Conservation (phyloP, 2,797 vertebrate genomes). For the Urocyon cinereoargenteus region DNA sequence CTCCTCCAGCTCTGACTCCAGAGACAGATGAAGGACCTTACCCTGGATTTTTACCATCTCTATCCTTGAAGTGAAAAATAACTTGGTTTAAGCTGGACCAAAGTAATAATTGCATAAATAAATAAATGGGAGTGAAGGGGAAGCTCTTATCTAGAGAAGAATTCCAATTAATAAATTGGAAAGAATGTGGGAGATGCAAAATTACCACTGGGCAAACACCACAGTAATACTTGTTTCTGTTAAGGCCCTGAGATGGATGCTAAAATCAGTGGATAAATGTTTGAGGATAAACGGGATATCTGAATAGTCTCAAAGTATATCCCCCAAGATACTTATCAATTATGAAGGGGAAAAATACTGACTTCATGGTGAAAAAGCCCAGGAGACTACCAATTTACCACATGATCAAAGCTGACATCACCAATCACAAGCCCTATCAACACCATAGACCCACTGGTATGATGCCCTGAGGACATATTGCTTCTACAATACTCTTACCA, state of each 20-base stretch:
- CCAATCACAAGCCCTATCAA: background rate
- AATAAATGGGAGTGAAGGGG: background rate
- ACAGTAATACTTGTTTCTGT: background rate
- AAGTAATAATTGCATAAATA: background rate
- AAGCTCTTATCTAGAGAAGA: background rate
- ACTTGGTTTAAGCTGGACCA: background rate
- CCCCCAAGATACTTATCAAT: background rate
- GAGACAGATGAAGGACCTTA: background rate
- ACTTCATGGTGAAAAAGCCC: background rate
- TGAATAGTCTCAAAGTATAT: background rate
- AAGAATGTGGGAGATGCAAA: background rate
- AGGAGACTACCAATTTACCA: background rate
- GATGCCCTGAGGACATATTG: background rate
- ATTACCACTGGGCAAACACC: background rate
- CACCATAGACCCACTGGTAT: background rate
- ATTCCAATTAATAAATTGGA: background rate
- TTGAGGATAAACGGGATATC: background rate
- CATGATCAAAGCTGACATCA: background rate
- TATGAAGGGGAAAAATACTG: background rate
- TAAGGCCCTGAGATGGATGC: background rate
- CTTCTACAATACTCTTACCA: background rate
- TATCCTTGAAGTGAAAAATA: slow-evolving; percentile 15
- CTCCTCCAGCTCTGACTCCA: background rate
- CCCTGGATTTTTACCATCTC: background rate
- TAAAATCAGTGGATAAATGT: background rate